Base-by-base conservation (phyloP, 2,888 invertebrate species). In the Heliconius erato region DNA sequence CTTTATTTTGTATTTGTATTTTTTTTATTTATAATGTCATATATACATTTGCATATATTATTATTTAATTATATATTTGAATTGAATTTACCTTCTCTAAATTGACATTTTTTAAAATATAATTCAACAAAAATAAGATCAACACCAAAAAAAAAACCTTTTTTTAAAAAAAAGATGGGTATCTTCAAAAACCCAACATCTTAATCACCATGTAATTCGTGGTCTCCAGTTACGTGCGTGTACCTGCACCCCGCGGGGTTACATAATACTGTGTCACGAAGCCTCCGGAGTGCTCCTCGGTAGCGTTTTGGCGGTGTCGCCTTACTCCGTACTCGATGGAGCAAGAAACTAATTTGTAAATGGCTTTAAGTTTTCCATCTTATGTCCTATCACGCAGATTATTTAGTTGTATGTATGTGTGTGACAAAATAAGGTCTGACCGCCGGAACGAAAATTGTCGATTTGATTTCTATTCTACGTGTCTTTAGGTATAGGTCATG, bases 231-330 rank as follows among this genome's bases (percentile, higher is more conserved):
- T 93, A 93, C 93, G 74, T 35, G 93, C 76, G 76, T 94, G 94
- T 92, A 94, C 94, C 91, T 90, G 92, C 93, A 93, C 92, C 92
- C 87, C 88, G 88, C 89, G 87, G 88, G 90, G 92, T 91, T 90
- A 93, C 90, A 89, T 92, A 93, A 93, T 91, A 87, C 86, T 85
- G 85, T 85, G 84, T 83, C 86, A 84, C 86, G 90, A 96, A 96
- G 94, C 95, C 95, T 89, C 92, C 90, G 87, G 93, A 94, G 93
- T 95, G 95, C 94, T 88, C 86, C 88, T 90, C 95, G 92, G 95
- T 96, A 96, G 95, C 95, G 89, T 93, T 94, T 93, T 89, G 93
- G 91, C 89, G 94, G 94, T 94, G 92, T 95, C 92, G 85, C 85
- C 91, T 95, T 92, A 85, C 94, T 77, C 89, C 89, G 84, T 85